These are phyloP conservation scores for Vimba vimba DNA, from an alignment of 2,113 vertebrate species.

Conservation along the genomic window DNA sequence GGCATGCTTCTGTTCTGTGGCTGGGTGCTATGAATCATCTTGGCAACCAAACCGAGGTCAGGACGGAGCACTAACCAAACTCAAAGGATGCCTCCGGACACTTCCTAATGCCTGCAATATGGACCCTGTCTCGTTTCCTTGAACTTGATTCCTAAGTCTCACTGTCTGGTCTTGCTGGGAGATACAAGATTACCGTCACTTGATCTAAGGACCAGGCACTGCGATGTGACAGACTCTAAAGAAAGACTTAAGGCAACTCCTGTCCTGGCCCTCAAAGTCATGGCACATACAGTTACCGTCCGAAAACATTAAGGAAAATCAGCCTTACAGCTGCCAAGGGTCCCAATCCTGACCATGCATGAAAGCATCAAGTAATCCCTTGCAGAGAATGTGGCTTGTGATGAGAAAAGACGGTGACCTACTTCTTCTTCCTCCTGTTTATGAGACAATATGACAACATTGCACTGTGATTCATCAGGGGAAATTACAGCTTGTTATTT, in stretches of 20 bases:
- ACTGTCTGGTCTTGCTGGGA: slow-evolving; percentile 1
- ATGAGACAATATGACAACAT: slow-evolving; percentile 50
- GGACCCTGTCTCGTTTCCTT: slow-evolving; percentile 25
- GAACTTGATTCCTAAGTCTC: neutral
- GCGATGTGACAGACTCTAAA: slow-evolving; percentile 40
- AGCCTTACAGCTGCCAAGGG: neutral
- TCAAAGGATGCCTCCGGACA: slow-evolving; percentile 1
- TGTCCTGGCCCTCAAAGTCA: neutral
- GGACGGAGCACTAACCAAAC: neutral
- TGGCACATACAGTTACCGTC: slow-evolving; percentile 5
- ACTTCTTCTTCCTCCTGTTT: slow-evolving; percentile 44
- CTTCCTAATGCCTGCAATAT: slow-evolving; percentile 36
- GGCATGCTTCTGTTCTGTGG: slow-evolving; percentile 13
- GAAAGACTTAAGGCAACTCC: slow-evolving; percentile 12
- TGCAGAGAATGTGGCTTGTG: neutral
- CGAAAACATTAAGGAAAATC: slow-evolving; percentile 2
- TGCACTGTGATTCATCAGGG: slow-evolving; percentile 47
- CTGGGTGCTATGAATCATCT: slow-evolving; percentile 30
- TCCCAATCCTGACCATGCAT: neutral
- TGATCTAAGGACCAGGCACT: slow-evolving; percentile 31
- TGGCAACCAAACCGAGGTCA: slow-evolving; percentile 30
- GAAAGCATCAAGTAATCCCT: slow-evolving; percentile 12
- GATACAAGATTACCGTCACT: neutral
- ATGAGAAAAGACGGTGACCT: slow-evolving; percentile 26
- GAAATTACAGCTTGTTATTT: slow-evolving; percentile 45